These are phyloP conservation scores for Meles meles DNA, from an alignment of 2,113 vertebrate genomes.

Conservation along the genomic window DNA sequence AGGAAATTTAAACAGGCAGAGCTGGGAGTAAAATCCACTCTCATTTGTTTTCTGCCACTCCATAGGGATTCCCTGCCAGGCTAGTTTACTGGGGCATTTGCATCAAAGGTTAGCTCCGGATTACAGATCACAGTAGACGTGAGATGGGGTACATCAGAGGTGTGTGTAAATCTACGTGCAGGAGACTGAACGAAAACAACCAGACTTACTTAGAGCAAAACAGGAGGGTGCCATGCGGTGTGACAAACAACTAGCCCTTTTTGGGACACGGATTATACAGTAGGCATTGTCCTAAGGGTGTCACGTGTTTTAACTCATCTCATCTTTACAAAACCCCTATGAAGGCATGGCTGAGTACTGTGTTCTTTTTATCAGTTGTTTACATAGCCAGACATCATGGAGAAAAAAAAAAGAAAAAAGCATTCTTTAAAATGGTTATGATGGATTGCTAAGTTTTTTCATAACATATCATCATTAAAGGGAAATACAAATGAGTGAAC, in stretches of 20 bases:
- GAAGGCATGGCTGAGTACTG: background rate
- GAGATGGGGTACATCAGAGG: background rate
- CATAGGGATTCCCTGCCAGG: too few relatives aligned
- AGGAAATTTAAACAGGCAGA: background rate
- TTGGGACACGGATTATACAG: too few relatives aligned
- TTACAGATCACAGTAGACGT: rapidly evolving
- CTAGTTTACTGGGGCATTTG: background rate
- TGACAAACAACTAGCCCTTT: background rate
- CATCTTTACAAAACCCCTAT: background rate
- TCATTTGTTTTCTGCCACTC: background rate
- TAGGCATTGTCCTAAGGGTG: background rate
- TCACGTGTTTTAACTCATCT: background rate
- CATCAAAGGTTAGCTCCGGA: background rate
- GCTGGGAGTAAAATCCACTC: background rate
- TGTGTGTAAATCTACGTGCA: background rate
- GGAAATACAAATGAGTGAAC: background rate
- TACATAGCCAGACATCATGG: background rate
- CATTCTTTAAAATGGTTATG: background rate
- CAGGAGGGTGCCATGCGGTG: background rate
- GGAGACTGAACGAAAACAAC: background rate
- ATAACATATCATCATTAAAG: background rate
- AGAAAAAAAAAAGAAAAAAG: background rate
- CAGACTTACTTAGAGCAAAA: background rate
- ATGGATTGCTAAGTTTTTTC: background rate
- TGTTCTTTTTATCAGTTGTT: background rate